A percentile compares a stretch with the other conserved stretches of the same genome.
Conservation (phyloP, 1,140 invertebrate genomes). For the Drosophila azteca region DNA sequence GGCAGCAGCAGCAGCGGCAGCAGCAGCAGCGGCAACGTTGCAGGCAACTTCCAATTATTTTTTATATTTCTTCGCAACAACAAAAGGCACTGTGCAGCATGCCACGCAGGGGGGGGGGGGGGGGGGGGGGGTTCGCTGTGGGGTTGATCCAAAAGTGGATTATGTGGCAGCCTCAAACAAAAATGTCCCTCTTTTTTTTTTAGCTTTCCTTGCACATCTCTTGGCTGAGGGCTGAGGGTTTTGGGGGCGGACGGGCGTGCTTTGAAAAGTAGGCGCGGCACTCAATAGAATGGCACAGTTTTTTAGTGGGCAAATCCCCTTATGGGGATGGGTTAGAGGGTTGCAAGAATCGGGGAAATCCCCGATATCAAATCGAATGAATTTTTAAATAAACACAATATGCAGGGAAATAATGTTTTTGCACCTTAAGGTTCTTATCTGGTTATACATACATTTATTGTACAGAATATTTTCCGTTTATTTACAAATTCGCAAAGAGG, state of each 20-base stretch:
- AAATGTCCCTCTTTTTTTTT: constrained; percentile 37
- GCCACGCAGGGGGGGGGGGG: neutral
- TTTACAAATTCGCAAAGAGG: neutral
- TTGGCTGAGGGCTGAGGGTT: constrained; percentile 22
- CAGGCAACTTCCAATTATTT: constrained; percentile 78
- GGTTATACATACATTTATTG: too few relatives aligned
- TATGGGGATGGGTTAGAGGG: neutral
- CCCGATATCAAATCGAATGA: constrained; percentile 14
- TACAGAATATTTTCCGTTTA: too few relatives aligned
- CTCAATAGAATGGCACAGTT: constrained; percentile 50
- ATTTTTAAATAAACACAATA: neutral
- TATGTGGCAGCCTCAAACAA: constrained; percentile 64
- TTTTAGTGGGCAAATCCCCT: neutral
- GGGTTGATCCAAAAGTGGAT: constrained; percentile 65
- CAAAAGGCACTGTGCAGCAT: constrained; percentile 60
- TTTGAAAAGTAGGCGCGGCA: constrained; percentile 36
- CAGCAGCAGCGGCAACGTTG: constrained; percentile 50
- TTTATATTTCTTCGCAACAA: constrained; percentile 74
- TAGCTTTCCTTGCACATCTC: constrained; percentile 50
- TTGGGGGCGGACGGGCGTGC: neutral
- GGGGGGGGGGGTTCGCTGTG: neutral
- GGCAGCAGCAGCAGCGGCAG: neutral
- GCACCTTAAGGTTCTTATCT: too few relatives aligned
- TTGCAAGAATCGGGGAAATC: neutral
- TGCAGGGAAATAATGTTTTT: too few relatives aligned